Conservation (phyloP, 2,797 vertebrate species). For the Lepus oiostolus region DNA sequence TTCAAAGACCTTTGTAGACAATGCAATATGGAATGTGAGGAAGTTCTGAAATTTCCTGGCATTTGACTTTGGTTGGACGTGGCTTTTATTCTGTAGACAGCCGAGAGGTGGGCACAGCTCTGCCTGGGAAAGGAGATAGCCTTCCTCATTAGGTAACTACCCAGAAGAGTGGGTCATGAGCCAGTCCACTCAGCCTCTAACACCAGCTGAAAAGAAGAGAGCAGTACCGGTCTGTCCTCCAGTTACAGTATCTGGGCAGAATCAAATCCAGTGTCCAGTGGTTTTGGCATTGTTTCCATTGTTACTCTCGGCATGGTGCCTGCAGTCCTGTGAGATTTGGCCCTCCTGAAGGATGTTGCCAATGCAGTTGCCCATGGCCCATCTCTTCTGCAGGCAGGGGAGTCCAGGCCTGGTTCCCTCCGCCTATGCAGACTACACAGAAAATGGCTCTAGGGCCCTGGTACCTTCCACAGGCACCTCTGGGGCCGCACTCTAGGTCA, state of each 20-base stretch:
- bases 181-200: background rate
- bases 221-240: conserved; percentile 46
- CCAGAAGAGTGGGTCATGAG: background rate
- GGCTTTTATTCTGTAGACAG: conserved; percentile 50
- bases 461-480: background rate
- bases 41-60: conserved; percentile 72
- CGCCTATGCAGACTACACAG: background rate
- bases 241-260: conserved; percentile 56
- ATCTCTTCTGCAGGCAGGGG: background rate
- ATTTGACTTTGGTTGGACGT: conserved; percentile 58
- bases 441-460: background rate
- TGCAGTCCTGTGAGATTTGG: background rate
- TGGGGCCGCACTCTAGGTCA: background rate
- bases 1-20: conserved; percentile 65
- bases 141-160: conserved; percentile 37
- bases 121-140: conserved; percentile 56
- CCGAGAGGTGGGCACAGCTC: conserved; percentile 41
- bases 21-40: conserved; percentile 28
- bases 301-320: conserved; percentile 55
- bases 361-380: background rate
- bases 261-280: conserved; percentile 73
- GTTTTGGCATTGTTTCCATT: conserved; percentile 61
- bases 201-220: conserved; percentile 48
- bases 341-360: conserved; percentile 42
- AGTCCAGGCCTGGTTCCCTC: background rate